These are phyloP conservation scores for zebrafish (Danio rerio) DNA, from an alignment of 2,113 vertebrate genomes.

Conservation along the genomic window DNA sequence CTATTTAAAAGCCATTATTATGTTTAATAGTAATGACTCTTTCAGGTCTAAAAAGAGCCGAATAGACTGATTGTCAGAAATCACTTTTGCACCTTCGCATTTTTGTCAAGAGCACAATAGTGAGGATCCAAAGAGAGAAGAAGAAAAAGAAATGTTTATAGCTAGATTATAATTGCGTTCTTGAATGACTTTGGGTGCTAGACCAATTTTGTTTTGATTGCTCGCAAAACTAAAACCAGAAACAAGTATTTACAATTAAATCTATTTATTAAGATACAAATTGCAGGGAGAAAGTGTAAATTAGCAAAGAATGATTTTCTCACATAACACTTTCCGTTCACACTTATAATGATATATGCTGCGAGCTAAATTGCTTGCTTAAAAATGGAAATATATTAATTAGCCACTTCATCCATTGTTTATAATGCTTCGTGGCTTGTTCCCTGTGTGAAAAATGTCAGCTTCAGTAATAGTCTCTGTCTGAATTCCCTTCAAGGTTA, in stretches of 20 bases:
- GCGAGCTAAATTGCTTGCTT: constrained; percentile 3
- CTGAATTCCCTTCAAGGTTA: constrained; percentile 55
- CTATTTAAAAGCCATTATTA: constrained; percentile 81
- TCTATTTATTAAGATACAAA: neutral
- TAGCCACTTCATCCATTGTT: neutral
- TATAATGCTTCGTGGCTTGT: neutral
- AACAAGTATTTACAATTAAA: constrained; percentile 10
- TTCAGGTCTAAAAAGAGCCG: constrained; percentile 66
- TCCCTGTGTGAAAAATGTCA: constrained; percentile 3
- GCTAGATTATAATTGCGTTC: neutral
- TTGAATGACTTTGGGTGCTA: constrained; percentile 3
- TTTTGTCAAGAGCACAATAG: constrained; percentile 14
- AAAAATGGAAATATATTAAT: constrained; percentile 37
- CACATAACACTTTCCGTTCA: constrained; percentile 7
- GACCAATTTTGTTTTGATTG: constrained; percentile 23
- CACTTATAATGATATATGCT: constrained; percentile 14
- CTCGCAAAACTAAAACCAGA: neutral
- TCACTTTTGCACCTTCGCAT: constrained; percentile 57
- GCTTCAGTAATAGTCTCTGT: constrained; percentile 30
- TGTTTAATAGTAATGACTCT: constrained; percentile 83
- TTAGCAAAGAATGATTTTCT: neutral
- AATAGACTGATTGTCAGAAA: constrained; percentile 66
- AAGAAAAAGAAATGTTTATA: neutral
- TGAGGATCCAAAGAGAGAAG: neutral
- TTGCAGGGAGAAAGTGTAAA: neutral